Evolutionary conservation across 2,888 invertebrate species (phyloP), one percentile per base, ranked within the genome.

Genomic region (Xanthorhoe spadicearia): DNA sequence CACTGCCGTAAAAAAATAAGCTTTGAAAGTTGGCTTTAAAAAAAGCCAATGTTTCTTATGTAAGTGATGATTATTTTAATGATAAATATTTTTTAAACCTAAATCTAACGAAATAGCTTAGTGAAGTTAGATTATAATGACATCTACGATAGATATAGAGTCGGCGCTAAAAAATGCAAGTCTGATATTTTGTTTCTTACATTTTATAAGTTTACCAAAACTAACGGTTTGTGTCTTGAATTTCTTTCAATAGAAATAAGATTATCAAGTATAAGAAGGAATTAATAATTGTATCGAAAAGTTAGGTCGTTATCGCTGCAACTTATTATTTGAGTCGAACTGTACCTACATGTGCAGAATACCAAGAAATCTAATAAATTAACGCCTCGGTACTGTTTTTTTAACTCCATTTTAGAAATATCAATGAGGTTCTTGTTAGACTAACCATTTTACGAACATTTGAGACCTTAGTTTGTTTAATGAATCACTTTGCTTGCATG

Each of bases 331-430:
- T 13, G 38, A 43, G 38, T 13, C 10, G 38, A 43, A 3, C 13
- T 43, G 5, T 43, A 13, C 38, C 9, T 38, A 13, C 35, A 50
- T 46, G 55, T 3, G 35, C 38, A 19, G 58, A 59, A 59, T 59
- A 51, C 51, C 17, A 17, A 51, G 59, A 59, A 59, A 15, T 23
- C 23, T 18, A 48, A 51, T 23, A 51, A 52, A 59, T 58, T 58
- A 59, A 10, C 48, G 13, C 13, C 38, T 43, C 48, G 38, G 10
- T 48, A 15, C 48, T 48, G 23, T 4, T 43, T 56, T n/a, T 48
- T 48, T 56, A 46, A 48, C 17, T 48, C 28, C 48, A 48, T 48
- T 48, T 56, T 15, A 1, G 46, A 19, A 23, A 23, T 19, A 23
- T 51, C 13, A 51, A 19, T 19, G 19, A 43, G 17, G 15, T 48